phyloP scores from a whole-genome alignment of 1,140 invertebrate species.

The Ceratina japonica region DNA sequence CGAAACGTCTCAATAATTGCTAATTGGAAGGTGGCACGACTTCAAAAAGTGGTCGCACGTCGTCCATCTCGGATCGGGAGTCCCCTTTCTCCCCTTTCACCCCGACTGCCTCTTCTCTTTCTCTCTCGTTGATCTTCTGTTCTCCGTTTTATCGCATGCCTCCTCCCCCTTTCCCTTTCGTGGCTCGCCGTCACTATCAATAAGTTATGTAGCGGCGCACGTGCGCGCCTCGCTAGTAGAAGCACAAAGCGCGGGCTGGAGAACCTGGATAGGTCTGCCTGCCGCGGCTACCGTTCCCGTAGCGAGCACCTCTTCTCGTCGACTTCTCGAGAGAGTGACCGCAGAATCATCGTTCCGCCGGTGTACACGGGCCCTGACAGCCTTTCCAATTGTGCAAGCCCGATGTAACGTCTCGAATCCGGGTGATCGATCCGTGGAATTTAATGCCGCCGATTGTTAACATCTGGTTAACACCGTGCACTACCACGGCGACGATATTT shows the following conservation, averaged over 20 bases:
- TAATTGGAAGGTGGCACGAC: conserved; percentile 59
- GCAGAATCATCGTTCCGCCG: conserved; percentile 56
- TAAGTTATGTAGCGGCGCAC: conserved; percentile 59
- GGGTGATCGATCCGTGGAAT: conserved; percentile 41
- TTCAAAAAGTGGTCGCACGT: conserved; percentile 65
- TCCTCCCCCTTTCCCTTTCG: conserved; percentile 45
- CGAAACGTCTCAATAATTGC: conserved; percentile 62
- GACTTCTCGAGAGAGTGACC: conserved; percentile 29
- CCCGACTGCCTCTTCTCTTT: not conserved
- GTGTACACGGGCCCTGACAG: conserved; percentile 45
- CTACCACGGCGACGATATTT: not conserved
- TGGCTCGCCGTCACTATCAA: conserved; percentile 50
- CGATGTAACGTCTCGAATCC: conserved; percentile 46
- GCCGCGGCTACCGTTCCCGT: conserved; percentile 48
- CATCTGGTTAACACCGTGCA: conserved; percentile 31
- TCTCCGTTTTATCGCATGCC: not conserved
- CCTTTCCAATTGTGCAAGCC: conserved; percentile 61
- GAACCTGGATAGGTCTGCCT: conserved; percentile 50
- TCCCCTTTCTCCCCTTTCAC: conserved; percentile 28
- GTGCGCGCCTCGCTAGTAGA: conserved; percentile 54
- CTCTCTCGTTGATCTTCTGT: not conserved
- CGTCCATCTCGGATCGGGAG: conserved; percentile 51
- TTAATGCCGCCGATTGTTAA: conserved; percentile 46
- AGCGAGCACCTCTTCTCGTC: not conserved
- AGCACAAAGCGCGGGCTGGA: conserved; percentile 47